phyloP scores from a whole-genome alignment of 2,888 invertebrate species.

The Drosophila parthenogenetica region DNA sequence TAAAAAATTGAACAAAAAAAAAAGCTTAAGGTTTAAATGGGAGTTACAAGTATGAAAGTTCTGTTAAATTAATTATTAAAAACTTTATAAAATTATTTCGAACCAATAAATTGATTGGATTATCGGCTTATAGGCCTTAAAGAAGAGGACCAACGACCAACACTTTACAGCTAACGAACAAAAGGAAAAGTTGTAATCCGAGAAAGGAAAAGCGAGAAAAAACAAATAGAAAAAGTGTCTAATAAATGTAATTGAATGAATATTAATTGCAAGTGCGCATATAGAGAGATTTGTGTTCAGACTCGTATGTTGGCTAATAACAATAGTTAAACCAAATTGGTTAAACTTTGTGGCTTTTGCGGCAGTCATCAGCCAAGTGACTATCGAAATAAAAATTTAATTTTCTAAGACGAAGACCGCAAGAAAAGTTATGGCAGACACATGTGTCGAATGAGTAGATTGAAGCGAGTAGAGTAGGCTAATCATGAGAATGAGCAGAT shows the following conservation, averaged over 20 bases:
- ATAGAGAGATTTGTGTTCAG: conserved; percentile 18
- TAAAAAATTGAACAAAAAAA: too few relatives aligned
- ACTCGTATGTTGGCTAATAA: conserved; percentile 46
- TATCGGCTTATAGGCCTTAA: too few relatives aligned
- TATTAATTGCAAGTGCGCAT: conserved; percentile 17
- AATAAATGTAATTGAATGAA: conserved; percentile 43
- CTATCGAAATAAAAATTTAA: conserved; percentile 62
- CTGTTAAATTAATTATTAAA: too few relatives aligned
- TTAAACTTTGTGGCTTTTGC: conserved; percentile 19
- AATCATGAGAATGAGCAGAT: not conserved
- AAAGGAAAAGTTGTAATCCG: conserved; percentile 23
- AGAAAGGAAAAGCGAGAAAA: conserved; percentile 7
- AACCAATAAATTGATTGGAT: too few relatives aligned
- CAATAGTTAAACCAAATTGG: conserved; percentile 62
- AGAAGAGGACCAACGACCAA: too few relatives aligned
- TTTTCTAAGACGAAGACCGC: conserved; percentile 43
- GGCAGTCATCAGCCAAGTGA: conserved; percentile 28
- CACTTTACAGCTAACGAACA: not conserved
- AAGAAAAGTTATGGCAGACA: conserved; percentile 22
- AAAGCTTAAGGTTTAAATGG: too few relatives aligned
- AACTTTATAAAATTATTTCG: too few relatives aligned
- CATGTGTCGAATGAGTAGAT: too few relatives aligned
- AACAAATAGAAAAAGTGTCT: conserved; percentile 15
- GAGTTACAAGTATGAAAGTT: too few relatives aligned
- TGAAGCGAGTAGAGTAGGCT: not conserved